Conservation (phyloP, 1,140 invertebrate genomes). For the Papilio polytes region DNA sequence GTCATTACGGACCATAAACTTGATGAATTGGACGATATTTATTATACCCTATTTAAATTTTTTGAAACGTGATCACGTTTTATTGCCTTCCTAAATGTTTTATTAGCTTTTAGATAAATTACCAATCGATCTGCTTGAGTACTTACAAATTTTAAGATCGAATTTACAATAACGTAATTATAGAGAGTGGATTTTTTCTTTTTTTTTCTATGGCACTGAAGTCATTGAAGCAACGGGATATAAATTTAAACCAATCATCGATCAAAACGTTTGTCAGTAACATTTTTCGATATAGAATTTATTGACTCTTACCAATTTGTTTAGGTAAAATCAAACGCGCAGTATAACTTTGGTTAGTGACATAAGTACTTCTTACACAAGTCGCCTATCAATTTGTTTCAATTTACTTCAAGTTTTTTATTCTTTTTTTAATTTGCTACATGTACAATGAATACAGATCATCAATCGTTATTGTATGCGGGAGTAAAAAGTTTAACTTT, state of each 20-base stretch:
- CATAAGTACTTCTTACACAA: not conserved
- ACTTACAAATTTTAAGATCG: not conserved
- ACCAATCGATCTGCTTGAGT: not conserved
- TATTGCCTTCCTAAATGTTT: constrained; percentile 26
- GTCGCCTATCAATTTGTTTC: not conserved
- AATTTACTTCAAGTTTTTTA: not conserved
- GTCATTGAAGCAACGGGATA: too few relatives aligned
- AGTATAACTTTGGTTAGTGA: not conserved
- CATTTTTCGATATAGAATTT: too few relatives aligned
- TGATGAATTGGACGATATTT: constrained; percentile 33
- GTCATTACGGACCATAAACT: constrained; percentile 36
- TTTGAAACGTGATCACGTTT: not conserved
- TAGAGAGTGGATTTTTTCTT: too few relatives aligned
- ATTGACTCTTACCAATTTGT: too few relatives aligned
- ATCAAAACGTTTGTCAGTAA: too few relatives aligned
- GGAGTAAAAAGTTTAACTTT: not conserved
- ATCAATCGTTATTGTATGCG: not conserved
- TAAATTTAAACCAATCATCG: too few relatives aligned
- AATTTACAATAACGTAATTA: too few relatives aligned
- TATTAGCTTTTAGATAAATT: constrained; percentile 25
- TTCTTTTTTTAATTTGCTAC: too few relatives aligned
- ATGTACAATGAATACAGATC: too few relatives aligned
- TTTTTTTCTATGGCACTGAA: too few relatives aligned
- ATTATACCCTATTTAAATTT: constrained; percentile 12
- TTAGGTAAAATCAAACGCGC: too few relatives aligned